Evolutionary conservation across 2,888 invertebrate species (phyloP), one percentile per base, ranked within the genome.

Genomic region (Tiliacea citrago): DNA sequence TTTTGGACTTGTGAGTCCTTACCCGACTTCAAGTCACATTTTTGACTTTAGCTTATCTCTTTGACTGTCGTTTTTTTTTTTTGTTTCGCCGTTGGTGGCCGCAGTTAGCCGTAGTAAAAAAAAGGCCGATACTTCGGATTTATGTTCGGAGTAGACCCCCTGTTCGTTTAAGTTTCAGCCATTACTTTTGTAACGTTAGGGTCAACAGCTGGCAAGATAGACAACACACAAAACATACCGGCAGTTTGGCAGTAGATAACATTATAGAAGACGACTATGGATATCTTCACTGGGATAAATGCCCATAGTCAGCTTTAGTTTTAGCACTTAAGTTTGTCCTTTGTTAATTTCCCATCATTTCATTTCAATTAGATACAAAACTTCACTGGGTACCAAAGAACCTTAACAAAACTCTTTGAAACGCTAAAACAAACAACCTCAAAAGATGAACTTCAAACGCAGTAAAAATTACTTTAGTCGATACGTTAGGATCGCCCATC

Each of bases 401-500:
- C 29, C 35, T 13, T 35, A 13, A 45, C 39, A 39, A 1, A 60
- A 68, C 67, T 73, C 57, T 67, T 76, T 68, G 61, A 74, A 73
- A 47, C 24, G 24, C 58, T 18, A 65, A 82, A 82, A 85, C 63
- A 82, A 82, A 82, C 61, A 79, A 77, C 57, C 49, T 70, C 73
- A 76, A 80, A 73, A 73, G 74, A 73, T 55, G 69, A 75, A 88
- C 70, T 72, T 67, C 74, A 82, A 75, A 81, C 58, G 75, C 66
- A 68, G 72, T 85, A 79, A 83, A 86, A 84, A 80, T 68, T 75
- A 74, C 73, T 86, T 63, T 68, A 51, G 67, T 60, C 63, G 69
- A 79, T 81, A 78, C 66, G 80, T 84, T 75, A 76, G 69, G 68
- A 77, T 77, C 73, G 79, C 29, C 84, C 78, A 81, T 86, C 85